Percentiles rank a stretch among this genome's conserved stretches.
Conservation (phyloP, 2,797 vertebrate genomes). For the Alosa sapidissima region DNA sequence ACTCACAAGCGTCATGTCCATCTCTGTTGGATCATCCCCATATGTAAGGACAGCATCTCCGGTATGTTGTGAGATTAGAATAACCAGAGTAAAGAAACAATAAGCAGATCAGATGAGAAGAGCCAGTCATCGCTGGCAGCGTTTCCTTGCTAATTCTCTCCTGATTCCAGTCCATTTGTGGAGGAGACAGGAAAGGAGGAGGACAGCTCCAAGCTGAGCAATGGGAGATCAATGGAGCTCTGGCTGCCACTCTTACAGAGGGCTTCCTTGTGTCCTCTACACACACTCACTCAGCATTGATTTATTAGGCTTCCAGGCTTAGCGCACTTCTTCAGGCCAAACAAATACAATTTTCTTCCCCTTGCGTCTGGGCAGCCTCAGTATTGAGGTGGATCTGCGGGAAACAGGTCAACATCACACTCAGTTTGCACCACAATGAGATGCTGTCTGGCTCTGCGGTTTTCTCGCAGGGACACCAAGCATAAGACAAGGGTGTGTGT, state of each 20-base stretch:
- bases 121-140: background rate
- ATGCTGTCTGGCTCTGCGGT: too few species aligned
- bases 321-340: background rate
- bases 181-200: background rate
- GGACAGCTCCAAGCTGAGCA: background rate
- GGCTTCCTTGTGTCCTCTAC: background rate
- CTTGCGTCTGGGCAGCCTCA: background rate
- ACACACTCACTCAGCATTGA: background rate
- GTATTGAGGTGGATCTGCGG: background rate
- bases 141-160: background rate
- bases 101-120: background rate
- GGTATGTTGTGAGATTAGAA: background rate
- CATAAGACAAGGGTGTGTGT: too few species aligned
- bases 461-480: too few species aligned
- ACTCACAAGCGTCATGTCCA: background rate
- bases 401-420: too few species aligned
- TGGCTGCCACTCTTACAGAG: background rate
- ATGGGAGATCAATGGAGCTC: background rate
- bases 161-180: background rate
- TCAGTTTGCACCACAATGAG: too few species aligned
- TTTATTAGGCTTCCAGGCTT: background rate
- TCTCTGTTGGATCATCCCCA: background rate
- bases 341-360: background rate
- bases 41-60: background rate
- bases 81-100: background rate